Evolutionary conservation across 1,140 invertebrate genomes (phyloP).

Genomic region (Vanessa atalanta): DNA sequence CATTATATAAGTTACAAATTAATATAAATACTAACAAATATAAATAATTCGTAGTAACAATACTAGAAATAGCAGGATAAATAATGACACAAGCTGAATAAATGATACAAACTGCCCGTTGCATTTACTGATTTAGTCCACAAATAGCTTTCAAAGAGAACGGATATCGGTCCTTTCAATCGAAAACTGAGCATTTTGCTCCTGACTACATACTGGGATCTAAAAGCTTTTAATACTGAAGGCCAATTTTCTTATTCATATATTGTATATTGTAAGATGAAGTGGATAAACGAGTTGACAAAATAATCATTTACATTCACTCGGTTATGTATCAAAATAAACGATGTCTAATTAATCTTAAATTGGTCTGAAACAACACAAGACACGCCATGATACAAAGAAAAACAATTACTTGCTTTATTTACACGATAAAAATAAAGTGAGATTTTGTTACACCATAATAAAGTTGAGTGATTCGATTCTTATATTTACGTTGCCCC

Average conservation of each 20-base stretch:
- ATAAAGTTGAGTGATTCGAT: neutral
- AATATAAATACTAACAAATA: too few relatives aligned
- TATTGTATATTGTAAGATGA: neutral
- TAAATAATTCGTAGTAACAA: too few relatives aligned
- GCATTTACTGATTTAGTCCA: neutral
- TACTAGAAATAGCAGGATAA: neutral
- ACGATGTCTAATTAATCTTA: too few relatives aligned
- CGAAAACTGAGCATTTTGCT: neutral
- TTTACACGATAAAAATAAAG: too few relatives aligned
- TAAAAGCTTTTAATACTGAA: neutral
- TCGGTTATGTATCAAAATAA: too few relatives aligned
- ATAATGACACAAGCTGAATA: neutral
- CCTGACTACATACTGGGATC: neutral
- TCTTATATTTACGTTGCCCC: neutral
- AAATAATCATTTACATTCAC: too few relatives aligned
- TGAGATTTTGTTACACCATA: neutral
- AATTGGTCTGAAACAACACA: too few relatives aligned
- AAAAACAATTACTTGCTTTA: too few relatives aligned
- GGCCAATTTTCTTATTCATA: neutral
- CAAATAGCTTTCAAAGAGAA: constrained; percentile 1
- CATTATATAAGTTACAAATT: too few relatives aligned
- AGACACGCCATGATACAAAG: too few relatives aligned
- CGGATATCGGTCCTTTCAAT: constrained; percentile 8
- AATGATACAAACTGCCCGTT: constrained; percentile 1
- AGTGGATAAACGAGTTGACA: neutral